phyloP scores from a whole-genome alignment of 2,113 vertebrate genomes.

The Ailurus styani region DNA sequence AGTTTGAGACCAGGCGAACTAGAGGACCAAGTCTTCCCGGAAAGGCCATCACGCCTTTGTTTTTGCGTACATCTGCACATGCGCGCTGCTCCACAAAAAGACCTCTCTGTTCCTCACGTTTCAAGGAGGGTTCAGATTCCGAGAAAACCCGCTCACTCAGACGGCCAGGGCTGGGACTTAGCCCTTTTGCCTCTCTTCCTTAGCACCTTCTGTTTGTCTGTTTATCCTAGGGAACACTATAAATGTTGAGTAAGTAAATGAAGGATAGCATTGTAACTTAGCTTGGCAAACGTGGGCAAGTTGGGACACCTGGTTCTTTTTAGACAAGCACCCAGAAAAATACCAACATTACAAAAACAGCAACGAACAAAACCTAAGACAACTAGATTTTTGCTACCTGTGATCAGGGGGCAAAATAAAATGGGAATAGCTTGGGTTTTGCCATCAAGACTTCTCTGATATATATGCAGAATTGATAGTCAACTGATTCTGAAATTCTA shows the following conservation, averaged over 20 bases:
- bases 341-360: neutral
- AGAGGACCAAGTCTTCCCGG: neutral
- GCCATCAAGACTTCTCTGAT: neutral
- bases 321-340: neutral
- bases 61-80: neutral
- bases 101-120: neutral
- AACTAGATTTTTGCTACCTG: neutral
- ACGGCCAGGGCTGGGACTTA: accelerated
- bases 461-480: neutral
- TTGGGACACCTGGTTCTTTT: neutral
- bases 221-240: neutral
- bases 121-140: neutral
- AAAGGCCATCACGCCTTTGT: neutral
- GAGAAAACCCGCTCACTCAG: neutral
- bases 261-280: neutral
- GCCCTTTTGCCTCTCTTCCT: neutral
- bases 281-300: neutral
- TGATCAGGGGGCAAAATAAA: neutral
- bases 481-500: neutral
- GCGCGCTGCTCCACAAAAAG: accelerated
- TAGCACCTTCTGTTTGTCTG: neutral
- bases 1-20: neutral
- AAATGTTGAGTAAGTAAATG: neutral
- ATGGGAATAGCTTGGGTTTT: neutral
- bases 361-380: neutral